phyloP scores from a whole-genome alignment of 2,113 vertebrate genomes.

The Vidua chalybeata region DNA sequence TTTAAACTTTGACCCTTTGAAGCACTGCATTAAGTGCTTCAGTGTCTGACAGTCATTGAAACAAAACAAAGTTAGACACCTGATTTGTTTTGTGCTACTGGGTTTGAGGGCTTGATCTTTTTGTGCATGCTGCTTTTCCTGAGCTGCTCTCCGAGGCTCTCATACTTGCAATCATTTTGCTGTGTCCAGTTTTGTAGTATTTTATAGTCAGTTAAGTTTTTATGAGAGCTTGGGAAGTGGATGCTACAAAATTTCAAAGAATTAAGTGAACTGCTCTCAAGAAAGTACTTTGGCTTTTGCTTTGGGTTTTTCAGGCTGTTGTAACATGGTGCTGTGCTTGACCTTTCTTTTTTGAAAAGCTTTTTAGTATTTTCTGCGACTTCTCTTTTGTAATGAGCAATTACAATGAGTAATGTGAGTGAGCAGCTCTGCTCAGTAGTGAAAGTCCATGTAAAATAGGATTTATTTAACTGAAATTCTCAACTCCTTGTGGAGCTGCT shows the following conservation, averaged over 20 bases:
- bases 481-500: neutral
- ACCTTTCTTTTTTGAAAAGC: neutral
- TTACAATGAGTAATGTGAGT: neutral
- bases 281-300: neutral
- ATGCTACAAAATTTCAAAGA: neutral
- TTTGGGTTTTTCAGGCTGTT: neutral
- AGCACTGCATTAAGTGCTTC: neutral
- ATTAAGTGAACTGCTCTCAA: neutral
- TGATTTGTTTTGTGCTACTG: neutral
- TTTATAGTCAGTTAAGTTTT: neutral
- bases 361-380: neutral
- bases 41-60: neutral
- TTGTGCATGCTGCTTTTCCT: neutral
- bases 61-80: neutral
- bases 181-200: neutral
- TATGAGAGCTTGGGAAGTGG: neutral
- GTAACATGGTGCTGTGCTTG: neutral
- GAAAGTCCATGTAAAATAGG: neutral
- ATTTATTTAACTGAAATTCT: neutral
- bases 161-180: neutral
- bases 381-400: neutral
- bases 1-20: neutral
- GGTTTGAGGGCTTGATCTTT: neutral
- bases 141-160: neutral
- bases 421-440: neutral